Evolutionary conservation across 2,113 vertebrate genomes (phyloP).

Genomic region (Dendropsophus ebraccatus): DNA sequence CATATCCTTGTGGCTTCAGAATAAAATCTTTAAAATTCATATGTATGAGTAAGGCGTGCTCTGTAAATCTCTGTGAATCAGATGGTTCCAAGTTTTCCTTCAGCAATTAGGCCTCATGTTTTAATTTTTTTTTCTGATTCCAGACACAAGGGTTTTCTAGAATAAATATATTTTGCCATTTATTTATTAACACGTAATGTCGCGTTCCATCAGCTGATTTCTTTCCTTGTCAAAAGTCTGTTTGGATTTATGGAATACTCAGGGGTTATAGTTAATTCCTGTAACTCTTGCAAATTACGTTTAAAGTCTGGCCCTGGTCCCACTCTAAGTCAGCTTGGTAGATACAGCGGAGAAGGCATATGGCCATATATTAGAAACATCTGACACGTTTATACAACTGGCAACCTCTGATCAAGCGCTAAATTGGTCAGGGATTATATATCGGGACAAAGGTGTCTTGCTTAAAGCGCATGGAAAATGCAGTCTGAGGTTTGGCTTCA

Average conservation of each 20-base stretch:
- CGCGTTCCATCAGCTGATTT: constrained; percentile 18
- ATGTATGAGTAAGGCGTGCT: neutral
- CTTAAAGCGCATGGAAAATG: constrained; percentile 30
- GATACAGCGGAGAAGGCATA: constrained; percentile 41
- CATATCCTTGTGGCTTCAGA: neutral
- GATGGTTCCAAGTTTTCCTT: neutral
- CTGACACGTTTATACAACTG: constrained; percentile 52
- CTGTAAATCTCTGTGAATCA: neutral
- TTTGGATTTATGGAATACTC: constrained; percentile 11
- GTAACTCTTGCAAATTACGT: constrained; percentile 30
- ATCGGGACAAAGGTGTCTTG: neutral
- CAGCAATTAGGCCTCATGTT: neutral
- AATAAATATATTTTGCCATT: neutral
- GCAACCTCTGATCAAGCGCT: constrained; percentile 27
- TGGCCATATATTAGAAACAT: constrained; percentile 56
- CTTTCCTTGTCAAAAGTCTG: neutral
- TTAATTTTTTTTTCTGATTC: neutral
- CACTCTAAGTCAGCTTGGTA: constrained; percentile 44
- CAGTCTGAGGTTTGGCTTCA: constrained; percentile 1
- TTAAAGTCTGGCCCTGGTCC: constrained; percentile 26
- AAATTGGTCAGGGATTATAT: constrained; percentile 15
- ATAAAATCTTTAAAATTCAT: neutral
- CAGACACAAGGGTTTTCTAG: neutral
- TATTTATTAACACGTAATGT: neutral
- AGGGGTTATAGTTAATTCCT: constrained; percentile 33